phyloP scores from a whole-genome alignment of 2,888 invertebrate species.

The Busseola fusca region DNA sequence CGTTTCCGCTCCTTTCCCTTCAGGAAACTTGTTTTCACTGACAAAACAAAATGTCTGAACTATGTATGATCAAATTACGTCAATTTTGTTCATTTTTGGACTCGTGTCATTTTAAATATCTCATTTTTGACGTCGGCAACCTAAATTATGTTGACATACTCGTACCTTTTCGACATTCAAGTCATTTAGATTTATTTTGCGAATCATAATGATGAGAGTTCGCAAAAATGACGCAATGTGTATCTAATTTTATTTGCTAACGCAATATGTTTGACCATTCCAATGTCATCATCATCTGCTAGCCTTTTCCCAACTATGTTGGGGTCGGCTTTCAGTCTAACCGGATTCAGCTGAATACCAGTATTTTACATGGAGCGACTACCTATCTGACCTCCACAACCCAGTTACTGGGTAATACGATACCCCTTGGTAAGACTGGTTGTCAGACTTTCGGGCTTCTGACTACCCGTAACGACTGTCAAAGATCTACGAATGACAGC shows the following conservation, averaged over 20 bases:
- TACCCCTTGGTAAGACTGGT: too few relatives aligned
- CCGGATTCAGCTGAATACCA: too few relatives aligned
- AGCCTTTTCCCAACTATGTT: too few relatives aligned
- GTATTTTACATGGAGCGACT: too few relatives aligned
- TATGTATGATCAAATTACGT: background rate
- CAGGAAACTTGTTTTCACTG: background rate
- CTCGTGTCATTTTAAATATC: background rate
- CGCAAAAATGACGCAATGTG: conserved; percentile 4
- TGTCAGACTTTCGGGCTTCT: too few relatives aligned
- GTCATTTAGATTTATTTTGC: conserved; percentile 41
- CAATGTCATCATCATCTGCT: too few relatives aligned
- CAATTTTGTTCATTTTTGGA: background rate
- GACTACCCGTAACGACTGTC: too few relatives aligned
- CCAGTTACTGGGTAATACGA: too few relatives aligned
- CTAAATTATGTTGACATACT: background rate
- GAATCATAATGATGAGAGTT: conserved; percentile 41
- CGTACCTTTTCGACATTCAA: conserved; percentile 22
- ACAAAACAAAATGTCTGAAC: background rate
- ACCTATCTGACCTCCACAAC: too few relatives aligned
- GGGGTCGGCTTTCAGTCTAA: too few relatives aligned
- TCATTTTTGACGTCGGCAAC: background rate
- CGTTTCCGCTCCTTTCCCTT: conserved; percentile 10
- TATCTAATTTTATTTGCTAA: conserved; percentile 30
- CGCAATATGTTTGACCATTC: background rate
- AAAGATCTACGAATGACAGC: too few relatives aligned